Percentiles rank a stretch among this genome's conserved stretches.
Evolutionary conservation across 1,140 invertebrate genomes (phyloP).

Genomic region (Drosophila santomea): DNA sequence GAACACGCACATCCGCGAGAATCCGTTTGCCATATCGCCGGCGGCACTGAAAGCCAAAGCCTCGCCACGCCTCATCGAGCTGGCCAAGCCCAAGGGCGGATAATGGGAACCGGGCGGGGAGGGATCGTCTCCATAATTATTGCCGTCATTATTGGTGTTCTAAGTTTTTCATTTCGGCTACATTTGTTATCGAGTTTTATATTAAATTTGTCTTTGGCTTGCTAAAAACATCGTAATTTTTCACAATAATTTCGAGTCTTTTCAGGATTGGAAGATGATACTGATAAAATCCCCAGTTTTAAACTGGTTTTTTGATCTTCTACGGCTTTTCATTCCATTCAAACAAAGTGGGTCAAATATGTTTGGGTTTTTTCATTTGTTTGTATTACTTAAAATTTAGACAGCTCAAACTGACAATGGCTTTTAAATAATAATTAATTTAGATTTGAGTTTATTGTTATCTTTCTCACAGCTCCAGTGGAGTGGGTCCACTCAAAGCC

Average conservation of each 20-base stretch:
- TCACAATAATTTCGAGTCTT: not conserved
- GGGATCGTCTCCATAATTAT: not conserved
- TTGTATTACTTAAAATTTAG: conserved; percentile 62
- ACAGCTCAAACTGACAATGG: conserved; percentile 57
- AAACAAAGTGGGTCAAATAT: conserved; percentile 9
- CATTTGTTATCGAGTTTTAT: conserved; percentile 14
- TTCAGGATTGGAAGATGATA: too few relatives aligned
- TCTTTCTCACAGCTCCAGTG: conserved; percentile 29
- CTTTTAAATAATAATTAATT: conserved; percentile 52
- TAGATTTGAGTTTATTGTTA: conserved; percentile 56
- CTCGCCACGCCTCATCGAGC: conserved; percentile 84
- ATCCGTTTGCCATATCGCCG: conserved; percentile 74
- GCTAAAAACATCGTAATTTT: not conserved
- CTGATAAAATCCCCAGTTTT: too few relatives aligned
- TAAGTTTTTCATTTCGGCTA: conserved; percentile 35
- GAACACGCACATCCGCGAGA: conserved; percentile 75
- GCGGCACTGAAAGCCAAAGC: conserved; percentile 85
- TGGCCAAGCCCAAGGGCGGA: conserved; percentile 84
- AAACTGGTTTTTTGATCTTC: too few relatives aligned
- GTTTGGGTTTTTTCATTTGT: conserved; percentile 17
- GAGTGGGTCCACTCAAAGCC: conserved; percentile 37
- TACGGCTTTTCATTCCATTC: not conserved
- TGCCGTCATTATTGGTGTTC: not conserved
- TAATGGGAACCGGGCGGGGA: conserved; percentile 1
- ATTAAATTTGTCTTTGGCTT: conserved; percentile 40